Percentiles rank a stretch among this genome's conserved stretches.
These are phyloP conservation scores for Pachypsylla venusta DNA, from an alignment of 1,140 invertebrate species.

Conservation along the genomic window DNA sequence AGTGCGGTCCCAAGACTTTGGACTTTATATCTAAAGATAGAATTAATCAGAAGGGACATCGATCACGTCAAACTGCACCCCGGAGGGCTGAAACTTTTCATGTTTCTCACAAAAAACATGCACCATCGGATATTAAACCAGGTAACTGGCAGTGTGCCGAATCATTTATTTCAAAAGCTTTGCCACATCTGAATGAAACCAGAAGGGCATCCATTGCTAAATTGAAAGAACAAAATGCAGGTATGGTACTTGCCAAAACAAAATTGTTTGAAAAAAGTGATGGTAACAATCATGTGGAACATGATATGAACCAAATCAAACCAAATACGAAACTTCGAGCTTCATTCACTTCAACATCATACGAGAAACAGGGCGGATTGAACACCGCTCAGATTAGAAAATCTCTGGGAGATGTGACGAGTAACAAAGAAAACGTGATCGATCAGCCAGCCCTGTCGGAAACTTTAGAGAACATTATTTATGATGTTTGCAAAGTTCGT, in stretches of 20 bases:
- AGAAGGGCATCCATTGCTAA: slow-evolving; percentile 44
- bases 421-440: background rate
- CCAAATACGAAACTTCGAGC: background rate
- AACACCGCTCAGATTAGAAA: background rate
- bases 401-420: background rate
- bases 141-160: slow-evolving; percentile 32
- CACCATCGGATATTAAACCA: slow-evolving; percentile 12
- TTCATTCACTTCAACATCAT: background rate
- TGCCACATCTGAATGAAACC: slow-evolving; percentile 25
- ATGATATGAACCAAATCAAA: no score
- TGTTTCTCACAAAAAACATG: slow-evolving; percentile 22
- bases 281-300: background rate
- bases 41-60: no score
- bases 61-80: background rate
- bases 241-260: slow-evolving; percentile 49
- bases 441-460: no score
- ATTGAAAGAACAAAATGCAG: slow-evolving; percentile 44
- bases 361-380: background rate
- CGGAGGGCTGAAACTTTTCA: slow-evolving; percentile 32
- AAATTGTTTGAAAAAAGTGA: slow-evolving; percentile 41
- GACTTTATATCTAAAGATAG: background rate
- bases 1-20: slow-evolving; percentile 22
- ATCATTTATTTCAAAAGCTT: slow-evolving; percentile 29
- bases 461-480: slow-evolving; percentile 2
- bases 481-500: background rate